Base-by-base conservation (phyloP, 2,797 vertebrate species). In the Aplochiton taeniatus region DNA sequence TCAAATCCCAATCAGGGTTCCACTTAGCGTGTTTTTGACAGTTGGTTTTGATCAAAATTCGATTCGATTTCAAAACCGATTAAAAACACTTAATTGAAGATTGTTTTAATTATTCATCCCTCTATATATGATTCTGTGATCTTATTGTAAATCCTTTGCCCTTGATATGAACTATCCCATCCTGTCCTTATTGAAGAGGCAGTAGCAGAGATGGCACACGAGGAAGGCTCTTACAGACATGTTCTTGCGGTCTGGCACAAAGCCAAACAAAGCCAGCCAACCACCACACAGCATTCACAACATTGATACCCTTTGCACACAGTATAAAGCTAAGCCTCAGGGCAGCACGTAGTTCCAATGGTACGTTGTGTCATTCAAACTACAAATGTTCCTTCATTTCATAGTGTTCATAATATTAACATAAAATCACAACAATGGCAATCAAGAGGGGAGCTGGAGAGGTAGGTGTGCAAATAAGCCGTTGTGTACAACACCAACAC, bases 401-500 rank as follows among this genome's bases (percentile, higher is more conserved):
- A 85, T 83, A 81, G 76, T 70, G 16, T 53, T n/a, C n/a, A 52
- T 83, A 53, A 81, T 69, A 52, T 58, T 55, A 69, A 63, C 81
- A 70, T 72, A 78, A 85, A 85, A 83, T 83, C 74, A 85, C 60
- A 49, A 85, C 74, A 69, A 70, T 53, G 80, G 79, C 76, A 70
- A 73, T 65, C 66, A 68, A 68, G 51, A 55, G 68, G 73, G 75
- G 68, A 19, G 52, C 58, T 66, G 81, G 78, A 87, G 85, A 91
- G 89, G 87, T 91, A 90, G 85, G 86, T 92, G 92, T 92, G 92
- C 92, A 93, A 92, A 91, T 87, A 88, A 92, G 88, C 90, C 83
- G 76, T 86, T 74, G 81, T 70, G 65, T 86, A 73, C 63, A 76
- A 59, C 65, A 86, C 69, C 64, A 81, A 86, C 61, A 81, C 78